These are phyloP conservation scores for Syngnathus typhle DNA, from an alignment of 2,113 vertebrate species.

Conservation along the genomic window DNA sequence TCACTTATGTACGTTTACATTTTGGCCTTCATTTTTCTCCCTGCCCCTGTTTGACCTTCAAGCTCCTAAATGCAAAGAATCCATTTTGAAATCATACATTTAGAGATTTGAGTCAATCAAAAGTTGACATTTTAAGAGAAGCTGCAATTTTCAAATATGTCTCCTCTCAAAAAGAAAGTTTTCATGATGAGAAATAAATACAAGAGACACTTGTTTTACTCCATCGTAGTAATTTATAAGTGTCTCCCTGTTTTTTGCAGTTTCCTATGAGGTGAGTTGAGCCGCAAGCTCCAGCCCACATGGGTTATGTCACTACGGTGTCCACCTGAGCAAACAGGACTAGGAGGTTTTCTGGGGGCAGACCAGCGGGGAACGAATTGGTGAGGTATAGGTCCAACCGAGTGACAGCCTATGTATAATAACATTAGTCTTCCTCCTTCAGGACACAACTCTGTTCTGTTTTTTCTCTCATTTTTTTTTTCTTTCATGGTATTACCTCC, in stretches of 20 bases:
- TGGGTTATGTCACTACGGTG: constrained; percentile 75
- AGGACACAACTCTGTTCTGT: constrained; percentile 73
- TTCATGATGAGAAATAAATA: not conserved
- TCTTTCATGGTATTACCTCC: constrained; percentile 79
- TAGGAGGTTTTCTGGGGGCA: constrained; percentile 51
- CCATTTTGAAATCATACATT: too few species aligned
- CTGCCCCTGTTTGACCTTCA: constrained; percentile 45
- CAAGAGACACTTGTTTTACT: not conserved
- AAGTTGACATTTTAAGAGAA: too few species aligned
- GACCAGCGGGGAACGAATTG: constrained; percentile 74
- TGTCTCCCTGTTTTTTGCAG: not conserved
- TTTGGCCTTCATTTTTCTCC: constrained; percentile 16
- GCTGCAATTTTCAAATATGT: too few species aligned
- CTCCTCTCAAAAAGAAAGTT: too few species aligned
- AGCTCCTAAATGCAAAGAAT: not conserved
- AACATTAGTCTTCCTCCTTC: constrained; percentile 93
- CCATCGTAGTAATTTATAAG: not conserved
- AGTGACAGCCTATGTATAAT: constrained; percentile 85
- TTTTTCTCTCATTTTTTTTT: constrained; percentile 55
- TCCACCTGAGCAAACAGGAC: constrained; percentile 98
- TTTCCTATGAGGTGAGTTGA: not conserved
- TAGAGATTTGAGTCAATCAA: too few species aligned
- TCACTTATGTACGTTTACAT: constrained; percentile 27
- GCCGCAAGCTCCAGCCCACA: not conserved
- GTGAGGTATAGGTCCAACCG: constrained; percentile 82